Percentiles rank a stretch among this genome's conserved stretches.
phyloP scores from a whole-genome alignment of 2,113 vertebrate genomes.

The Ibidorhyncha struthersii region DNA sequence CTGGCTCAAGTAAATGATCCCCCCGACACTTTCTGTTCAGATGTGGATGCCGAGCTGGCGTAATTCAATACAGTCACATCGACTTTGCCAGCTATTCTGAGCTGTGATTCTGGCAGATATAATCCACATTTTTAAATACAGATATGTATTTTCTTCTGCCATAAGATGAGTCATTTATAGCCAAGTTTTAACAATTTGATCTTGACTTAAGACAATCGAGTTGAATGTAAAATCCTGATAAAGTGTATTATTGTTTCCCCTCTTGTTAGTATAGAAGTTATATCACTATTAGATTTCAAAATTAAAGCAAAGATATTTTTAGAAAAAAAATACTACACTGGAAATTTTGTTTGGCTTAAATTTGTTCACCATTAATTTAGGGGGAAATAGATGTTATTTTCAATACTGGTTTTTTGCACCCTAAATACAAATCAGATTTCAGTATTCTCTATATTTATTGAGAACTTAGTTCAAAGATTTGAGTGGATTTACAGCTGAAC shows the following conservation, averaged over 20 bases:
- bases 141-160: constrained; percentile 16
- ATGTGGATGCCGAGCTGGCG: neutral
- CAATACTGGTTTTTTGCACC: neutral
- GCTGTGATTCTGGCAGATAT: neutral
- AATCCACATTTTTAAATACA: neutral
- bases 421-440: neutral
- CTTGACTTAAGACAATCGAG: neutral
- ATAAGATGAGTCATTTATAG: neutral
- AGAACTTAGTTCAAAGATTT: neutral
- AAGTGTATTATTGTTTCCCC: neutral
- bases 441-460: neutral
- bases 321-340: neutral
- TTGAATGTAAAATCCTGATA: neutral
- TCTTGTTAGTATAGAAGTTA: neutral
- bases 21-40: neutral
- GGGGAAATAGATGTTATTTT: neutral
- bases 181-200: neutral
- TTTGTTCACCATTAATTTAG: neutral
- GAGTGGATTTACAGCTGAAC: neutral
- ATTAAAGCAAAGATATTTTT: neutral
- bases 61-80: neutral
- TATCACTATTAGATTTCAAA: neutral
- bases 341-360: neutral
- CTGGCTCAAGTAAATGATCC: constrained; percentile 20
- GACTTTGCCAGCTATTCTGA: neutral